A percentile compares a stretch with the other conserved stretches of the same genome.
These are phyloP conservation scores for Drosophila mimetica DNA, from an alignment of 2,888 invertebrate species.

Conservation along the genomic window DNA sequence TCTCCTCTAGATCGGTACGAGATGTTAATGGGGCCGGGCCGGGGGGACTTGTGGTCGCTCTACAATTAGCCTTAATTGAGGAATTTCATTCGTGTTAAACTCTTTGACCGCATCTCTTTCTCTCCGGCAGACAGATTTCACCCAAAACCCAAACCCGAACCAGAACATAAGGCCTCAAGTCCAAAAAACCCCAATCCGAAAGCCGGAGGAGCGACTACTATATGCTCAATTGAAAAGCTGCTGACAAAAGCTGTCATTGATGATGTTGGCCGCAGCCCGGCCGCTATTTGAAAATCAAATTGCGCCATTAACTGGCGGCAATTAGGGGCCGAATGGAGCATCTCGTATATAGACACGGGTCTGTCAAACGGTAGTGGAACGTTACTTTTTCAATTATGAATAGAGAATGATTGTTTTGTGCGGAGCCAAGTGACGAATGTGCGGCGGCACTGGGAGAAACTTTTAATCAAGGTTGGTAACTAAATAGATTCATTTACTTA, in stretches of 20 bases:
- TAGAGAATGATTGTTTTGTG: slow-evolving; percentile 72
- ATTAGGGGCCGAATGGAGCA: slow-evolving; percentile 57
- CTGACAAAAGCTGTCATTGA: slow-evolving; percentile 79
- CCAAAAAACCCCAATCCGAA: slow-evolving; percentile 4
- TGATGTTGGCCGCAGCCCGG: slow-evolving; percentile 45
- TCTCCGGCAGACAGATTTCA: slow-evolving; percentile 58
- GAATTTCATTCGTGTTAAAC: slow-evolving; percentile 75
- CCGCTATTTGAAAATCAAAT: slow-evolving; percentile 71
- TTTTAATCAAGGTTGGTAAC: background rate
- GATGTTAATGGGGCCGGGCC: slow-evolving; percentile 13
- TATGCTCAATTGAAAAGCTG: slow-evolving; percentile 69
- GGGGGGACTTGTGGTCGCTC: slow-evolving; percentile 48
- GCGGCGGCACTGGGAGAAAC: slow-evolving; percentile 22
- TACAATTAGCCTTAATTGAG: slow-evolving; percentile 79
- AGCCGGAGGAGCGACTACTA: slow-evolving; percentile 11
- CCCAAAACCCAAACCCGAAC: slow-evolving; percentile 27
- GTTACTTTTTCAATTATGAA: slow-evolving; percentile 76
- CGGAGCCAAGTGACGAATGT: slow-evolving; percentile 52
- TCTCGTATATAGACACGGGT: slow-evolving; percentile 20
- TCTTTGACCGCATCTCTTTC: slow-evolving; percentile 75
- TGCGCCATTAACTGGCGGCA: slow-evolving; percentile 72
- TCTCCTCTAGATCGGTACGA: slow-evolving; percentile 36
- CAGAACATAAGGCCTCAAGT: slow-evolving; percentile 15
- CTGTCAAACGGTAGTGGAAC: slow-evolving; percentile 71
- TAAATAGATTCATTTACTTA: no score